Conservation (phyloP, 1,140 invertebrate species). For the Phymastichus coffea region DNA sequence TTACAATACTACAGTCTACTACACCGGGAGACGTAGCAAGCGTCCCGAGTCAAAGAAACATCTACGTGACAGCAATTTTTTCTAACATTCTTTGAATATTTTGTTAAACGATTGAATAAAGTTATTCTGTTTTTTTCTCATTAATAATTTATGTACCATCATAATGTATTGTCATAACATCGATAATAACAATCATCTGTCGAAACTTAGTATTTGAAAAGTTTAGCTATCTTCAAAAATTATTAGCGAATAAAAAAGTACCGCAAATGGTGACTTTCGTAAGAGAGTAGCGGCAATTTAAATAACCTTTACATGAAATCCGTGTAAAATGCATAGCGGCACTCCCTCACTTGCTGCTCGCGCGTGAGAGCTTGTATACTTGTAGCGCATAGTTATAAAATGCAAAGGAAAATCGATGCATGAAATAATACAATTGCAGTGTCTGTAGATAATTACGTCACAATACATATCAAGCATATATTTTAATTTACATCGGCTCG, state of each 20-base stretch:
- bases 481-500: no score
- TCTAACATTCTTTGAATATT: conserved; percentile 10
- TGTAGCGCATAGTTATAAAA: not conserved
- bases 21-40: not conserved
- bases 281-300: not conserved
- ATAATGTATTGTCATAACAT: no score
- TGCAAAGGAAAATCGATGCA: conserved; percentile 9
- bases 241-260: no score
- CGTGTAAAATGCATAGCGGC: not conserved
- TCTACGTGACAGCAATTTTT: conserved; percentile 10
- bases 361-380: no score
- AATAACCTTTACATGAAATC: conserved; percentile 22
- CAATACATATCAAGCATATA: no score
- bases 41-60: no score
- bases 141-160: no score
- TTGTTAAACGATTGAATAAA: conserved; percentile 22
- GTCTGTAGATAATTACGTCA: no score
- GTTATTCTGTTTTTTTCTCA: conserved; percentile 23
- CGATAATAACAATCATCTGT: no score
- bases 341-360: no score
- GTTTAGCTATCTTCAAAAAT: no score
- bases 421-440: not conserved
- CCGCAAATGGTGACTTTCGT: conserved; percentile 13
- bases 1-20: not conserved
- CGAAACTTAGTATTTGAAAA: no score